A percentile compares a stretch with the other conserved stretches of the same genome.
These are phyloP conservation scores for Neoaliturus tenellus DNA, from an alignment of 2,888 invertebrate genomes.

Conservation along the genomic window DNA sequence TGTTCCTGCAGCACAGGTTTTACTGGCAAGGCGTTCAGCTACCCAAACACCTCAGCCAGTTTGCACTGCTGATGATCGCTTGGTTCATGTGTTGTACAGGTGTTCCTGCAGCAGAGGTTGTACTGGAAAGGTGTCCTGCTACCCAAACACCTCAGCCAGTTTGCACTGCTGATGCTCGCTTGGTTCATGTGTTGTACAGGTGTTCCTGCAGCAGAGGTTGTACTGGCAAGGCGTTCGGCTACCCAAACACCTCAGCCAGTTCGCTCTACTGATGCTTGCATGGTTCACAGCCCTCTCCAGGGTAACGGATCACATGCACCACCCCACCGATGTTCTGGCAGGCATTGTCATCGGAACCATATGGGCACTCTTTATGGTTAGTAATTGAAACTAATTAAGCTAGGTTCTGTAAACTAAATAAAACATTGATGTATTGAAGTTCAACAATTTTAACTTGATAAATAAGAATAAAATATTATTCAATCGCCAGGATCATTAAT, in stretches of 20 bases:
- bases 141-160: constrained; percentile 74
- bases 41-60: constrained; percentile 74
- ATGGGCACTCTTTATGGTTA: constrained; percentile 68
- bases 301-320: constrained; percentile 78
- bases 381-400: too few relatives aligned
- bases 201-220: constrained; percentile 74
- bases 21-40: constrained; percentile 72
- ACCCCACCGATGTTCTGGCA: constrained; percentile 77
- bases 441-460: neutral
- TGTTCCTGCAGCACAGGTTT: constrained; percentile 74
- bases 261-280: constrained; percentile 72
- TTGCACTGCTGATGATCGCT: constrained; percentile 72
- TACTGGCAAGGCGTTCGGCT: constrained; percentile 72
- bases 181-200: constrained; percentile 71
- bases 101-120: constrained; percentile 74
- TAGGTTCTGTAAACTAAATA: too few relatives aligned
- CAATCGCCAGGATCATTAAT: too few relatives aligned
- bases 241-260: constrained; percentile 74
- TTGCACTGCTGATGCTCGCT: constrained; percentile 72
- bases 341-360: constrained; percentile 73
- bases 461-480: neutral
- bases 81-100: constrained; percentile 71
- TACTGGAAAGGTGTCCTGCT: constrained; percentile 72
- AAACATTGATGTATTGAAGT: neutral
- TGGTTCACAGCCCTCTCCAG: constrained; percentile 74